Conservation (phyloP, 2,888 invertebrate species). For the Pterobdella sp. region DNA sequence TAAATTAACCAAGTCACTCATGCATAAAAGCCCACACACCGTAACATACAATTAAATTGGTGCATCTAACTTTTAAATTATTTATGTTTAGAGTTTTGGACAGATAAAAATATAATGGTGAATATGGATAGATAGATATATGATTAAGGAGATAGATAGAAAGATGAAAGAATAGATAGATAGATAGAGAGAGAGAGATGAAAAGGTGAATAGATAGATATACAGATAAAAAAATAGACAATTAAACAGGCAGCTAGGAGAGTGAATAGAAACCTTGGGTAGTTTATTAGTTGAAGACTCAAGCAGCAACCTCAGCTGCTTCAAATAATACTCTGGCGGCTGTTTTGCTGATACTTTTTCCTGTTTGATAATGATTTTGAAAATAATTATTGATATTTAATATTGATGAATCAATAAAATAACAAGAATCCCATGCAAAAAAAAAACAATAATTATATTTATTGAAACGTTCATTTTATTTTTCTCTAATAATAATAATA, state of each 20-base stretch:
- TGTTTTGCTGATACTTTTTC: constrained; percentile 97
- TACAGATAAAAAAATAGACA: too few species aligned
- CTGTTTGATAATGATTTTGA: constrained; percentile 55
- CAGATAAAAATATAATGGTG: too few species aligned
- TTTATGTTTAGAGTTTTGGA: too few species aligned
- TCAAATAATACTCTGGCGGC: constrained; percentile 89
- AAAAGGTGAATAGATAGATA: background rate
- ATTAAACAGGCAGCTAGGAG: too few species aligned
- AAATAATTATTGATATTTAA: background rate
- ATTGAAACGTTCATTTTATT: background rate
- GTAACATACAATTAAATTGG: too few species aligned
- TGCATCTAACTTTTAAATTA: too few species aligned
- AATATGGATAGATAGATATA: background rate
- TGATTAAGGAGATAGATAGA: background rate
- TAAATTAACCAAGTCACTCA: too few species aligned
- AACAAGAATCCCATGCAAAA: background rate
- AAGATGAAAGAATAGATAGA: background rate
- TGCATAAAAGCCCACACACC: too few species aligned
- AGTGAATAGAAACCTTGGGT: constrained; percentile 12
- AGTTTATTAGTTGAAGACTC: constrained; percentile 62
- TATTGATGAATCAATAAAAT: background rate
- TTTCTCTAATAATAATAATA: too few species aligned
- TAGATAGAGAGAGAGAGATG: constrained; percentile 3
- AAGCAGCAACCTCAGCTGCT: constrained; percentile 85
- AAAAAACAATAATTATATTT: background rate